Evolutionary conservation across 2,113 vertebrate species (phyloP).

Genomic region (Nesoenas mayeri): DNA sequence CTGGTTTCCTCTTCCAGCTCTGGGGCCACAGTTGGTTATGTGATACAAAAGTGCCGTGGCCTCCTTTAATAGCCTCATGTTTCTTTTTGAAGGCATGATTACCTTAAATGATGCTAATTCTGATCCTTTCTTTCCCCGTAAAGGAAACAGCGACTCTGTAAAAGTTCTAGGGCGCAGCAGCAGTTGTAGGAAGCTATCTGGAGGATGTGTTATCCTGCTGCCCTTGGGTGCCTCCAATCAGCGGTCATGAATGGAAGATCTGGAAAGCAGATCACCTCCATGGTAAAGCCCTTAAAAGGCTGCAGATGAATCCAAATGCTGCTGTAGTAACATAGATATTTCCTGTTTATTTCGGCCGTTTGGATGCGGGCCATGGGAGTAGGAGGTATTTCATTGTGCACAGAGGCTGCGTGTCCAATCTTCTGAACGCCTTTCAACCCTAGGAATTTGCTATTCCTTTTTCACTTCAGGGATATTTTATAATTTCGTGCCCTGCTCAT

Average conservation of each 20-base stretch:
- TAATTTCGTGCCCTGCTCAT: background rate
- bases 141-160: slow-evolving; percentile 27
- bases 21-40: background rate
- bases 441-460: background rate
- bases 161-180: slow-evolving; percentile 22
- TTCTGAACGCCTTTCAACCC: background rate
- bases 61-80: slow-evolving; percentile 36
- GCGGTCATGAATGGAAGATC: slow-evolving; percentile 33
- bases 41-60: background rate
- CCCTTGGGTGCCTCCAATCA: slow-evolving; percentile 41
- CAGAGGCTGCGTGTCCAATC: background rate
- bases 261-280: slow-evolving; percentile 42
- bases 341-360: slow-evolving; percentile 57
- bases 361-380: slow-evolving; percentile 25
- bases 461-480: slow-evolving; percentile 3
- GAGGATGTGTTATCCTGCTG: background rate
- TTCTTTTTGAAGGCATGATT: slow-evolving; percentile 46
- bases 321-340: slow-evolving; percentile 59
- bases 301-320: slow-evolving; percentile 25
- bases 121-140: background rate
- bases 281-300: slow-evolving; percentile 54
- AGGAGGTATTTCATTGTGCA: slow-evolving; percentile 27
- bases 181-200: slow-evolving; percentile 42
- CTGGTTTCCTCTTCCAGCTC: slow-evolving; percentile 37
- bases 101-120: slow-evolving; percentile 60